Base-by-base conservation (phyloP, 2,113 vertebrate species). In the Prunella fulvescens region DNA sequence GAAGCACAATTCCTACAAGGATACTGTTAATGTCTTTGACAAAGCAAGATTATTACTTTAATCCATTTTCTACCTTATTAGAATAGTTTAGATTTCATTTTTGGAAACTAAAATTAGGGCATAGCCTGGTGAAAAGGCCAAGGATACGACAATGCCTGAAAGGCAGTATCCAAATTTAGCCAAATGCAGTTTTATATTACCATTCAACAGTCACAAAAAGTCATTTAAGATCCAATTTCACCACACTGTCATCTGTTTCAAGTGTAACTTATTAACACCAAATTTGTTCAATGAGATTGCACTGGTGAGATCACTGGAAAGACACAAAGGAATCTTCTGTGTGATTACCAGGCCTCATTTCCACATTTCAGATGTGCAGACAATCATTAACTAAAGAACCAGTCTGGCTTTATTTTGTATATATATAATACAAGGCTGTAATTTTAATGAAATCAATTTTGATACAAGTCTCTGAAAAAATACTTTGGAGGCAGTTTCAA, bases 1-100 rank as follows among this genome's bases (percentile, higher is more conserved):
- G 67, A 92, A 97, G 93, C 88, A 95, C 82, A 92, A 88, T 56
- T 51, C 95, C n/a, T 96, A 95, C 73, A 96, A 97, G 96, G 96
- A 96, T 94, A 96, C 10, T 53, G 20, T 10, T 56, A 6, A 62
- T 2, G 0, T 35, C 31, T 86, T 81, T 22, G 42, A 53, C 20
- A 86, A 80, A 19, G 13, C 16, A 87, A 79, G 7, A 79, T 37
- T 47, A 62, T 8, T 12, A 24, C 18, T 62, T 74, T 7, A 51
- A 80, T 51, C 14, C 5, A 13, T 69, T 70, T 93, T 51, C 14
- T 26, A 45, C 28, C 11, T 24, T n/a, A 51, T 19, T 54, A 51
- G 6, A 81, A 67, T 14, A 51, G 11, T 23, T 77, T 33, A 78
- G 15, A 29, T 24, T 7, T 29, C 4, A 5, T 11, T 71, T 84